Base-by-base conservation (phyloP, 1,140 invertebrate genomes). In the Nomia melanderi region DNA sequence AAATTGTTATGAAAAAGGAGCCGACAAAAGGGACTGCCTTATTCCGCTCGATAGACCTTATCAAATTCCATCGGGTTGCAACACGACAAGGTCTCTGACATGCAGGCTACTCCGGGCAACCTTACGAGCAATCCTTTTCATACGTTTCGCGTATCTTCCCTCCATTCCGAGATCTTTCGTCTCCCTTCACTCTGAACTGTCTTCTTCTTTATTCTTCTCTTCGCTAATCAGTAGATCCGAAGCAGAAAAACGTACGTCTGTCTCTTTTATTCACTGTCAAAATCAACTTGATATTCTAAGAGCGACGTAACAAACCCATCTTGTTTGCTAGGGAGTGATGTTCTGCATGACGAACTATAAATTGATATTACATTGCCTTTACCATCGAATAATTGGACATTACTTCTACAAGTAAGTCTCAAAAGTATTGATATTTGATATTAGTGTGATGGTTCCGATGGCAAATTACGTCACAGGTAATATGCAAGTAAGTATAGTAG, bases 31-130 rank as follows among this genome's bases (percentile, higher is more conserved):
- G 47, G 44, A 60, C 9, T 25, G 5, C 23, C 14, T 41, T 39
- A 25, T 77, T 33, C 36, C 17, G 31, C n/a, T 59, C 53, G 65
- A 62, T 50, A 31, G 29, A 54, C 36, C 50, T 57, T 71, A 62
- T 81, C 65, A 47, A 60, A 81, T 81, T 70, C 39, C 60, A 54
- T 50, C 31, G 47, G n/a, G 25, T 41, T 69, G 57, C 59, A 80
- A 23, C 33, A 25, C 14, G 66, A 72, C 70, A 47, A 54, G 36
- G 47, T 44, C 44, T 12, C 1, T 36, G 63, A 33, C 29, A 29
- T 9, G 39, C 78, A 27, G 36, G 20, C 39, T 25, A 39, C 29
- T 62, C 1, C 33, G 20, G 27, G n/a, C 6, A 29, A 53, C 65
- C 27, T 67, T 54, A 56, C 31, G 20, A 47, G 2, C 8, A 8